Conservation (phyloP, 2,888 invertebrate species). For the Ditylenchus weischeri region DNA sequence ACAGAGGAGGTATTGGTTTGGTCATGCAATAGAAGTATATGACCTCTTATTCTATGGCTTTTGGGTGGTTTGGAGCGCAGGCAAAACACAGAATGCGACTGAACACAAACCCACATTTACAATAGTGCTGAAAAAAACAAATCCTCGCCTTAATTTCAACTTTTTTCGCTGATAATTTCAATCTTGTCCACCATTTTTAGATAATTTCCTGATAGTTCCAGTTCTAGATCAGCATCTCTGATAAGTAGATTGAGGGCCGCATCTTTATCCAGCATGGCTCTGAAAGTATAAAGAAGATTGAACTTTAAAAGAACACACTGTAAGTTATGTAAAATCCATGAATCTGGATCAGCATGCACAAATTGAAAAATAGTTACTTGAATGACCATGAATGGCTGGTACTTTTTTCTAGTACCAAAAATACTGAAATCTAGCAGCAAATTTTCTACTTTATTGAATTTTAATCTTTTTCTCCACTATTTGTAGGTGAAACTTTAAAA, state of each 20-base stretch:
- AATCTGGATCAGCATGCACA: no score
- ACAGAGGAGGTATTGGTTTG: constrained; percentile 18
- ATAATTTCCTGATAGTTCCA: not conserved
- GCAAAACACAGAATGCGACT: constrained; percentile 10
- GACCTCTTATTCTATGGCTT: not conserved
- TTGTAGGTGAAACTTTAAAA: no score
- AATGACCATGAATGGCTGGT: no score
- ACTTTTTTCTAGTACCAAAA: no score
- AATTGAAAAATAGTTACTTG: no score
- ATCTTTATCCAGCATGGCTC: constrained; percentile 16
- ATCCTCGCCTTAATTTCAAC: not conserved
- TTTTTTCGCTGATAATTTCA: not conserved
- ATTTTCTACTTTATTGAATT: no score
- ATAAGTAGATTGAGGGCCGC: constrained; percentile 5
- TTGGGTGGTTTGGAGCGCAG: constrained; percentile 4
- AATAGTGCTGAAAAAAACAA: not conserved
- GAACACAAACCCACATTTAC: not conserved
- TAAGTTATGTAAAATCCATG: no score
- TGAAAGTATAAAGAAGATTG: no score
- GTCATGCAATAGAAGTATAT: constrained; percentile 10
- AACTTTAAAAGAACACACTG: no score
- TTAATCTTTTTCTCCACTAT: no score
- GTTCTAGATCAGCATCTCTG: constrained; percentile 4
- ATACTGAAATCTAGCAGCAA: no score
- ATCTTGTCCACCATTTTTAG: not conserved